phyloP scores from a whole-genome alignment of 92 coral and sea anemone species.

The Umimayanthus kanabou region DNA sequence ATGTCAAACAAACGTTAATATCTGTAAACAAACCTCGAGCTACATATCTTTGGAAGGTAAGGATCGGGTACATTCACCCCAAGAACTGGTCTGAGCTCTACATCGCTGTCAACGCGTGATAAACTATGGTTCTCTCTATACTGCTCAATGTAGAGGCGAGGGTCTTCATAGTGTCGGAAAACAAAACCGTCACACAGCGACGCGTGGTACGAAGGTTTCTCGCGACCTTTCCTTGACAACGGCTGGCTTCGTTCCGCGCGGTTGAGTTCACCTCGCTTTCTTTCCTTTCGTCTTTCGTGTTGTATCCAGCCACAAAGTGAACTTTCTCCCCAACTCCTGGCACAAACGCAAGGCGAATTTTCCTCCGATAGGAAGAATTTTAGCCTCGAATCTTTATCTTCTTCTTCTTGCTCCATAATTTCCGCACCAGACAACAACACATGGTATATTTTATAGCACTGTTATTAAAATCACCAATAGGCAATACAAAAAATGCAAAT shows the following conservation, averaged over 20 bases:
- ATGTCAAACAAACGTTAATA: conserved; percentile 59
- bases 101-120: conserved; percentile 63
- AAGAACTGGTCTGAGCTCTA: conserved; percentile 65
- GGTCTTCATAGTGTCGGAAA: conserved; percentile 87
- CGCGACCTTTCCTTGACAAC: conserved; percentile 80
- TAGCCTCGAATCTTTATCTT: conserved; percentile 36
- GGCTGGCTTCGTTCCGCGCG: conserved; percentile 55
- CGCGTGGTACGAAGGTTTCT: conserved; percentile 26
- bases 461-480: neutral
- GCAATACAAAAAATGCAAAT: conserved; percentile 28
- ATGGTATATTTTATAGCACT: conserved; percentile 14
- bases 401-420: conserved; percentile 18
- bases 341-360: conserved; percentile 67
- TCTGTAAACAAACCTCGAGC: conserved; percentile 75
- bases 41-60: conserved; percentile 74
- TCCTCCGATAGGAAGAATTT: conserved; percentile 45
- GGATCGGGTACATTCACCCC: conserved; percentile 88
- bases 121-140: conserved; percentile 85
- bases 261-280: conserved; percentile 50
- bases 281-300: conserved; percentile 44
- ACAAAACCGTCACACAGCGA: conserved; percentile 67
- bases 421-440: neutral
- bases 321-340: conserved; percentile 43
- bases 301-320: conserved; percentile 73
- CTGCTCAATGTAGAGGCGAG: conserved; percentile 78